Evolutionary conservation across 2,888 invertebrate genomes (phyloP).

Genomic region (Priocnemis perturbator): DNA sequence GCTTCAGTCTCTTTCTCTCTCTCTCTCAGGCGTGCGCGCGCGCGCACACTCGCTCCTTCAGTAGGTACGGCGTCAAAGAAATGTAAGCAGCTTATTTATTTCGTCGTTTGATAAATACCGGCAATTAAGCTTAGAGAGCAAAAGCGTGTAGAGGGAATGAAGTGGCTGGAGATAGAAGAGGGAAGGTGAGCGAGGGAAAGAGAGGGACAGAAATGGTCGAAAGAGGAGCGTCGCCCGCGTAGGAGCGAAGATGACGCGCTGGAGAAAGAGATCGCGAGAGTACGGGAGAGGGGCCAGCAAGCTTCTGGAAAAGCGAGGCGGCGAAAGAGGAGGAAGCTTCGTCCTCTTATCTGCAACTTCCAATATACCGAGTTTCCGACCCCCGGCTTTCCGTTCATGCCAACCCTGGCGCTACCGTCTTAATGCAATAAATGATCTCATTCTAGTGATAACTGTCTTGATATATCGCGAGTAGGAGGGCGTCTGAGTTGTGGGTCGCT

Average conservation of each 20-base stretch:
- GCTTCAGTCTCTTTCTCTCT: conserved; percentile 26
- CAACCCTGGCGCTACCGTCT: conserved; percentile 49
- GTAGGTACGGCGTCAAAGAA: conserved; percentile 64
- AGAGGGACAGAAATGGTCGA: not conserved
- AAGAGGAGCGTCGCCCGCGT: conserved; percentile 4
- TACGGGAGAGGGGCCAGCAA: conserved; percentile 11
- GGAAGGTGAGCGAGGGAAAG: conserved; percentile 1
- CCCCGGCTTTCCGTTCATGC: conserved; percentile 53
- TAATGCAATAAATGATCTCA: conserved; percentile 71
- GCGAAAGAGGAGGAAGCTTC: conserved; percentile 7
- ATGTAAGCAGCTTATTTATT: conserved; percentile 71
- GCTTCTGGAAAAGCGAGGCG: not conserved
- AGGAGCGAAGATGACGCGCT: conserved; percentile 2
- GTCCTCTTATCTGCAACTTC: conserved; percentile 66
- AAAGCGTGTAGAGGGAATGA: conserved; percentile 18
- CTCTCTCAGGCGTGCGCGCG: no score
- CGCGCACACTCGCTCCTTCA: no score
- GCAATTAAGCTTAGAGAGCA: conserved; percentile 67
- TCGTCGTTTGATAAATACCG: conserved; percentile 70
- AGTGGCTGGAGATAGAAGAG: conserved; percentile 23
- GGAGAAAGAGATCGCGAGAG: conserved; percentile 24
- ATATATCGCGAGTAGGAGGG: conserved; percentile 61
- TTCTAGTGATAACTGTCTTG: conserved; percentile 69
- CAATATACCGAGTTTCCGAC: conserved; percentile 59
- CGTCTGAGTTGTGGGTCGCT: conserved; percentile 30